A percentile compares a stretch with the other conserved stretches of the same genome.
Conservation (phyloP, 2,113 vertebrate genomes). For the Coreoperca whiteheadi region DNA sequence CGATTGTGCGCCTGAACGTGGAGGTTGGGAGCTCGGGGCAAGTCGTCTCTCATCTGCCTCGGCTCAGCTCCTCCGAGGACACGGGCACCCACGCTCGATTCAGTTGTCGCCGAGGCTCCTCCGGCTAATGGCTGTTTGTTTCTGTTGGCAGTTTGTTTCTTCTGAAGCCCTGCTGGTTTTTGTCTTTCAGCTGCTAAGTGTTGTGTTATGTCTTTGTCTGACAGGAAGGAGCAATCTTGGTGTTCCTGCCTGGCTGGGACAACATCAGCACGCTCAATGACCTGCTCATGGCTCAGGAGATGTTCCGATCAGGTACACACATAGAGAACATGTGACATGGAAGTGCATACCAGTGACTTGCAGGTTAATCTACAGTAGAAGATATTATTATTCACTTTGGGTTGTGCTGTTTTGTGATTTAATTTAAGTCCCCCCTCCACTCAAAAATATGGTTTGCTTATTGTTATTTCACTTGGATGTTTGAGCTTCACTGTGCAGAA, state of each 20-base stretch:
- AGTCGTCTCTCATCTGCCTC: constrained; percentile 23
- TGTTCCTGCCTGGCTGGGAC: constrained; percentile 98
- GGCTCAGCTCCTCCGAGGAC: constrained; percentile 22
- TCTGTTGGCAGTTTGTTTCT: constrained; percentile 13
- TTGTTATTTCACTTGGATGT: neutral
- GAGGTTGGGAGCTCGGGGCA: constrained; percentile 32
- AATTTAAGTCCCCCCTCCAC: neutral
- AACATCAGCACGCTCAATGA: constrained; percentile 96
- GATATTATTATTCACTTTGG: neutral
- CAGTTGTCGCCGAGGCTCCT: constrained; percentile 5
- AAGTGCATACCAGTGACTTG: neutral
- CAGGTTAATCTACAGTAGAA: neutral
- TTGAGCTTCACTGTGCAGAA: neutral
- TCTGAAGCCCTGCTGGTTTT: neutral
- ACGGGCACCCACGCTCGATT: constrained; percentile 3
- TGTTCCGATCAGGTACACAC: constrained; percentile 94
- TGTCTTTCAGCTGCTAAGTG: constrained; percentile 22
- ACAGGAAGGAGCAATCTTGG: constrained; percentile 96
- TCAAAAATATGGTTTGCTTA: neutral
- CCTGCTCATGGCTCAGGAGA: constrained; percentile 92
- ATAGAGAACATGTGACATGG: neutral
- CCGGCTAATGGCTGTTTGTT: constrained; percentile 21
- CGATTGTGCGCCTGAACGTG: constrained; percentile 30
- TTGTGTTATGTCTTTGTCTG: constrained; percentile 45
- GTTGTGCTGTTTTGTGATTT: neutral